phyloP scores from a whole-genome alignment of 1,140 invertebrate species.

The Cephus cinctus region DNA sequence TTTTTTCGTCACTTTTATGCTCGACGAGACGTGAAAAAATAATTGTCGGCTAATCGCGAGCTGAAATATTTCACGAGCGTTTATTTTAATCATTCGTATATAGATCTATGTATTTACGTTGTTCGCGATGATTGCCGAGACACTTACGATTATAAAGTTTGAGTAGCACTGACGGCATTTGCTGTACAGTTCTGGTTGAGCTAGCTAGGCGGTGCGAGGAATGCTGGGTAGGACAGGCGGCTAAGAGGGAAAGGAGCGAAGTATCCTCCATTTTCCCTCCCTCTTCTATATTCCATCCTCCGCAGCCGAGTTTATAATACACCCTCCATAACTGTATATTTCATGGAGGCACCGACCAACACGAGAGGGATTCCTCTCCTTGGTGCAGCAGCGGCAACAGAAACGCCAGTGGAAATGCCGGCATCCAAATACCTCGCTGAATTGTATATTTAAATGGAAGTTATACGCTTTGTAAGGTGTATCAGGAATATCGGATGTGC shows the following conservation, averaged over 20 bases:
- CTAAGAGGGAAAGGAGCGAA: slow-evolving; percentile 5
- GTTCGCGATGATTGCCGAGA: no score
- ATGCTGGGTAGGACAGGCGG: slow-evolving; percentile 11
- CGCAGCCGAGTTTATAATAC: slow-evolving; percentile 38
- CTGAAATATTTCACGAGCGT: no score
- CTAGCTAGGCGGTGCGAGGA: slow-evolving; percentile 24
- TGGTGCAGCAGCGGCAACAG: no score
- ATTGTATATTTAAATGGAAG: slow-evolving; percentile 6
- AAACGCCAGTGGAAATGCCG: no score
- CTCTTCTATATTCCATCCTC: slow-evolving; percentile 20
- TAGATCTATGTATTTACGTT: no score
- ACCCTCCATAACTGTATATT: slow-evolving; percentile 43
- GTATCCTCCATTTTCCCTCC: slow-evolving; percentile 13
- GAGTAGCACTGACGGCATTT: slow-evolving; percentile 31
- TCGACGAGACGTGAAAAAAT: no score
- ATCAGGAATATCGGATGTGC: background rate
- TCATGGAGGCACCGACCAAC: slow-evolving; percentile 21
- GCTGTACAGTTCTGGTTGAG: slow-evolving; percentile 35
- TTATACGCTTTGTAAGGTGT: background rate
- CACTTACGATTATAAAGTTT: no score
- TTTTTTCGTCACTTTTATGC: no score
- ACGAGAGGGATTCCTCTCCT: background rate
- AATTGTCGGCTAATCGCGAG: no score
- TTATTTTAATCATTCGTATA: no score
- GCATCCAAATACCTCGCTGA: slow-evolving; percentile 27